phyloP scores from a whole-genome alignment of 2,797 vertebrate genomes.

The Xyrichtys novacula region DNA sequence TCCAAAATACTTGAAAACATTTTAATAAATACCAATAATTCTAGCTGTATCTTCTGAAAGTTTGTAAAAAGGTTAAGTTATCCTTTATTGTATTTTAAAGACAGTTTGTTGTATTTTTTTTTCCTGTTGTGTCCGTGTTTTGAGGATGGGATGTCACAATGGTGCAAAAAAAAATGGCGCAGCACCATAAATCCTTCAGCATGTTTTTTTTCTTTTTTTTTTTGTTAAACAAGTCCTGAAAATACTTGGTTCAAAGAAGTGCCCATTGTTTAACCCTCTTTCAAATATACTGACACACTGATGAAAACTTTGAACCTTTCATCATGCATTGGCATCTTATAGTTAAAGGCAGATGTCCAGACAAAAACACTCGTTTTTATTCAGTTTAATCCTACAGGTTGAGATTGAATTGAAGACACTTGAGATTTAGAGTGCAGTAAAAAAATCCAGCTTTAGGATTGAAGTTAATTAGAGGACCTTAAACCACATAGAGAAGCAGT shows the following conservation, averaged over 20 bases:
- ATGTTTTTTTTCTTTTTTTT: too few relatives aligned
- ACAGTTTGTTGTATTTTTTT: neutral
- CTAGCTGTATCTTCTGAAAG: neutral
- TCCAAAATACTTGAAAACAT: too few relatives aligned
- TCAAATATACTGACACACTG: conserved; percentile 34
- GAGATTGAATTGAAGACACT: conserved; percentile 16
- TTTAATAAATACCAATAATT: too few relatives aligned
- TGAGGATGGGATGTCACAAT: neutral
- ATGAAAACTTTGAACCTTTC: conserved; percentile 22
- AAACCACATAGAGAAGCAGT: conserved; percentile 1
- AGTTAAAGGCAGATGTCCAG: conserved; percentile 4
- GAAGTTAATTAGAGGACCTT: conserved; percentile 17
- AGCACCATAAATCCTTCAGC: too few relatives aligned
- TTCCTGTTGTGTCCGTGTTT: neutral
- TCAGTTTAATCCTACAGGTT: conserved; percentile 17
- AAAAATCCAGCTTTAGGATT: conserved; percentile 27
- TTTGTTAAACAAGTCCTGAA: conserved; percentile 42
- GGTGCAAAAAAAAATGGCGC: neutral
- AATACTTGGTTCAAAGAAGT: conserved; percentile 18
- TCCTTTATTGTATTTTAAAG: neutral
- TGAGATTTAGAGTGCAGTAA: conserved; percentile 20
- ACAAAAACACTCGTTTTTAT: neutral
- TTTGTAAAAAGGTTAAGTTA: neutral
- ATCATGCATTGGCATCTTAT: conserved; percentile 1
- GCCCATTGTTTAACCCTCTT: conserved; percentile 11